Evolutionary conservation across 2,113 vertebrate species (phyloP), one percentile per base, ranked within the genome.

Genomic region (Cygnus atratus): DNA sequence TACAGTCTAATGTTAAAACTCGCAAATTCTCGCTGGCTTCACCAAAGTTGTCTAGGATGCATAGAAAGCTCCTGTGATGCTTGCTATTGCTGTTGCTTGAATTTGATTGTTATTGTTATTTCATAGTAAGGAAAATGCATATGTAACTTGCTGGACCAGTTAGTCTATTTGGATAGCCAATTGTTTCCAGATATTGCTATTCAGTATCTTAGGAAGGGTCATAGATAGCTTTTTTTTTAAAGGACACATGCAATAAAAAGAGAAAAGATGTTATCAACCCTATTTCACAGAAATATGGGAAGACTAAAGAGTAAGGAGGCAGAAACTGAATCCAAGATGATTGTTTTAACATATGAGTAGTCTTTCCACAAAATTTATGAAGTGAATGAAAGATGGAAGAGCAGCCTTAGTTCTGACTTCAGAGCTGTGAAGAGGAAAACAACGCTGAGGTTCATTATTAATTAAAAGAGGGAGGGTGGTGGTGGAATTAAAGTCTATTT

Each of bases 401-500:
- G 11, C 7, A 91, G 39, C 12, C 15, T 85, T 16, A 41, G 33
- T 63, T 93, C 87, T 88, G 61, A 57, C 66, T 96, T 81, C 58
- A 78, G 86, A 95, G 48, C n/a, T 86, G 43, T 73, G 61, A 92
- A 87, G 84, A 90, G 37, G 20, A 75, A 92, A 94, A 85, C 67
- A 84, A 57, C 77, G 37, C 41, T 44, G 54, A 89, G 39, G 11
- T 6, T 95, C 41, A 59, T 93, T 94, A 93, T 94, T 97, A 94
- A 95, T 94, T 97, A 90, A 94, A 13, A 10, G 35, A 43, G 67
- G 35, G 43, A 75, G n/a, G 59, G 46, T 18, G 11, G 67, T 92
- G 43, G n/a, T 80, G 54, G 77, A 93, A 95, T 80, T 92, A 75
- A 87, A 72, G 78, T 89, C 77, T 96, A 87, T 90, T 97, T 97